Percentiles rank a stretch among this genome's conserved stretches.
These are phyloP conservation scores for Brachionus sp. DNA, from an alignment of 1,140 invertebrate species.

Conservation along the genomic window DNA sequence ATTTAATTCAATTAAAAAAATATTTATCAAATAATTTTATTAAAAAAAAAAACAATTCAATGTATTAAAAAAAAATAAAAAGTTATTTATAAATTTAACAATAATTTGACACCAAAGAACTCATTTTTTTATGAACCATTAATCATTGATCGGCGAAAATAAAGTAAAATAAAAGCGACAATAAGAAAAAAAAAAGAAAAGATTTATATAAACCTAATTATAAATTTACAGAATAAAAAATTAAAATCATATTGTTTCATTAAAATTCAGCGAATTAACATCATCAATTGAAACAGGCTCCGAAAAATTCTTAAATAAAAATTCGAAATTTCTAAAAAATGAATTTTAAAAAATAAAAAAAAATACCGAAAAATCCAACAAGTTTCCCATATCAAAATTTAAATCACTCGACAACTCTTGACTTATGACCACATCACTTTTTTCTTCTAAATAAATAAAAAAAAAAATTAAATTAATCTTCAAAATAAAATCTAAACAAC, in stretches of 20 bases:
- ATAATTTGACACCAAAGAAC: constrained; percentile 19
- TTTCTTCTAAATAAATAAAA: neutral
- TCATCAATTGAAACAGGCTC: constrained; percentile 24
- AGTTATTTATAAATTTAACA: neutral
- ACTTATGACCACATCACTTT: constrained; percentile 2
- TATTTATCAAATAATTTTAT: neutral
- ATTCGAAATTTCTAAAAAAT: neutral
- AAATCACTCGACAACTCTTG: constrained; percentile 21
- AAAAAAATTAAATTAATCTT: neutral
- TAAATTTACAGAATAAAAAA: constrained; percentile 5
- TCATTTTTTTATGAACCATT: neutral
- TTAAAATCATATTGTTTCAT: neutral
- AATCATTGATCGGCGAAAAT: neutral
- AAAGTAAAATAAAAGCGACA: neutral
- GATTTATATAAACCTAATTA: neutral
- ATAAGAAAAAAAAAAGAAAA: neutral
- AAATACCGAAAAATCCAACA: neutral
- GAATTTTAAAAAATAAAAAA: neutral
- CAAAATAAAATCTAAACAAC: too few species aligned
- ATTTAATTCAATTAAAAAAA: too few species aligned
- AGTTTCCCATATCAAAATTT: constrained; percentile 7
- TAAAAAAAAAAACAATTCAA: neutral
- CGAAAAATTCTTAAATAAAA: neutral
- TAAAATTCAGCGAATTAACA: neutral
- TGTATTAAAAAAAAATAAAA: neutral